phyloP scores from a whole-genome alignment of 1,140 invertebrate species.

The Drosophila teissieri region DNA sequence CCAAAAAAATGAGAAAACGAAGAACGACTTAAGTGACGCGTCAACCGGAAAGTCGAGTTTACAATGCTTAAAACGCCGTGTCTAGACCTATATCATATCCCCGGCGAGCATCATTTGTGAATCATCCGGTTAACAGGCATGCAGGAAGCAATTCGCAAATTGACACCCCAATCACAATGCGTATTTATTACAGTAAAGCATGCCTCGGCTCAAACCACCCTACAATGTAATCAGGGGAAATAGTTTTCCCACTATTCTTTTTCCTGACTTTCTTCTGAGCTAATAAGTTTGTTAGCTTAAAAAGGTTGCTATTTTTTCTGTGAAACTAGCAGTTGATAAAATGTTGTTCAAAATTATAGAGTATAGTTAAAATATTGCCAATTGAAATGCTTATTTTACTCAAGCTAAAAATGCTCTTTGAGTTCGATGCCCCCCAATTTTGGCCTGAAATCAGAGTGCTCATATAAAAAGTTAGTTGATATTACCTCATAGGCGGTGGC shows the following conservation, averaged over 20 bases:
- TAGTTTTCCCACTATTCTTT: background rate
- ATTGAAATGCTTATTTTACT: too few species aligned
- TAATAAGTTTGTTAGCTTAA: background rate
- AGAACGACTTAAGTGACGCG: constrained; percentile 18
- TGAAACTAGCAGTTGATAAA: too few species aligned
- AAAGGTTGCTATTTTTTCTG: too few species aligned
- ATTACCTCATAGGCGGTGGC: constrained; percentile 73
- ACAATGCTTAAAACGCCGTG: constrained; percentile 16
- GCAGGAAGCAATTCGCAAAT: constrained; percentile 41
- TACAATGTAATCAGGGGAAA: background rate
- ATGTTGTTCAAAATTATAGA: background rate
- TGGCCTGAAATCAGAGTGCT: background rate
- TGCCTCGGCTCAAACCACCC: background rate
- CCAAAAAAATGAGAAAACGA: constrained; percentile 13
- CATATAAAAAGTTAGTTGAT: background rate
- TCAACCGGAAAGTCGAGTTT: constrained; percentile 55
- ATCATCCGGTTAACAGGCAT: constrained; percentile 22
- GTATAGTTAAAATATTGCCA: too few species aligned
- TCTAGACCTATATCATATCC: constrained; percentile 22
- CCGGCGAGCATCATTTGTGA: constrained; percentile 24
- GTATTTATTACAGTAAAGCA: constrained; percentile 8
- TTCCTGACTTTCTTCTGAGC: background rate
- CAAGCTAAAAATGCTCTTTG: too few species aligned
- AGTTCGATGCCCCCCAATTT: too few species aligned
- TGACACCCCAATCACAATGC: constrained; percentile 37